Percentiles rank a stretch among this genome's conserved stretches.
Conservation (phyloP, 2,888 invertebrate genomes). For the Amblyjoppa fuscipennis region DNA sequence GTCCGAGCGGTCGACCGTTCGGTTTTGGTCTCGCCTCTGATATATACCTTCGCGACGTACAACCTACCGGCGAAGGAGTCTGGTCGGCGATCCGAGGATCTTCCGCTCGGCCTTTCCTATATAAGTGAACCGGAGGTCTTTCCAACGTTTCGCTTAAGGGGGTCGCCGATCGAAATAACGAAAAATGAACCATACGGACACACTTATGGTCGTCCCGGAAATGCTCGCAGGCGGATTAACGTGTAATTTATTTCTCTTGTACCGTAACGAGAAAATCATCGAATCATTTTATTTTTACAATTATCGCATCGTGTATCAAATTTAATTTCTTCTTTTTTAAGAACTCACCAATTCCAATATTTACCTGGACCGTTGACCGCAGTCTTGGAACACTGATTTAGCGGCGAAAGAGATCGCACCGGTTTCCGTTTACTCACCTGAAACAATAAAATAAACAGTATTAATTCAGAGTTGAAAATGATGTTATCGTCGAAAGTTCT, state of each 20-base stretch:
- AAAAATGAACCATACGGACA: background rate
- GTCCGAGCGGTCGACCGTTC: constrained; percentile 47
- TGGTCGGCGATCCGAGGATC: constrained; percentile 42
- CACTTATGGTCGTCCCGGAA: background rate
- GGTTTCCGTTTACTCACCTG: constrained; percentile 48
- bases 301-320: background rate
- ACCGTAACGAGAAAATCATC: background rate
- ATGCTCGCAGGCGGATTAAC: background rate
- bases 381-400: background rate
- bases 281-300: background rate
- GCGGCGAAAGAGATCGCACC: too few relatives aligned
- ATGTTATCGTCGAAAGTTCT: too few relatives aligned
- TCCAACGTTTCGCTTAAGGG: constrained; percentile 7
- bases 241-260: background rate
- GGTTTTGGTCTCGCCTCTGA: constrained; percentile 59
- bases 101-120: constrained; percentile 24
- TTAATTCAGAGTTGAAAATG: background rate
- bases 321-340: background rate
- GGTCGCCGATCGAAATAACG: constrained; percentile 20
- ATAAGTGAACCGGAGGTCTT: constrained; percentile 26
- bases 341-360: background rate
- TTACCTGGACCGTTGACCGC: background rate
- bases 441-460: constrained; percentile 32
- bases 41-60: constrained; percentile 35
- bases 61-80: constrained; percentile 32